These are phyloP conservation scores for Galbula dea DNA, from an alignment of 2,113 vertebrate species.

Conservation along the genomic window DNA sequence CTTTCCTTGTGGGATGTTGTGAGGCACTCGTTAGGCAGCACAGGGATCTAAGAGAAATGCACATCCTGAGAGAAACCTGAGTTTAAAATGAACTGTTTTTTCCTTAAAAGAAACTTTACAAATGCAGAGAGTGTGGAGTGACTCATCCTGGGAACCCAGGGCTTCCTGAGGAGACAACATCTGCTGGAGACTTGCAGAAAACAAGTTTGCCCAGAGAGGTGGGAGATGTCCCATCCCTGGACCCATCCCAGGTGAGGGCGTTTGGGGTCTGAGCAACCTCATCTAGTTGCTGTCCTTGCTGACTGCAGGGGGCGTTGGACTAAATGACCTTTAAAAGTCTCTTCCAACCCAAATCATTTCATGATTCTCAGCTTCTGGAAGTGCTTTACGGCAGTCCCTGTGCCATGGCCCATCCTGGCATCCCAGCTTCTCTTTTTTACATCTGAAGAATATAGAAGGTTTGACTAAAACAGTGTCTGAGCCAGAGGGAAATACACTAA, in stretches of 20 bases:
- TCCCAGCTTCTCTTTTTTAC: background rate
- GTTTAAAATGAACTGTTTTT: no score
- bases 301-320: no score
- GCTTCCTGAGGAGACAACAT: background rate
- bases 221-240: no score
- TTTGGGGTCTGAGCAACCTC: no score
- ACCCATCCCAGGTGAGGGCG: no score
- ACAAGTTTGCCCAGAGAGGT: no score
- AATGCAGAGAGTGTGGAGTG: background rate
- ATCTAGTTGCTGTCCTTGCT: no score
- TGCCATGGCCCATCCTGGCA: no score
- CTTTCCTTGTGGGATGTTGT: accelerated
- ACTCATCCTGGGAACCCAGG: background rate
- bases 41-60: background rate
- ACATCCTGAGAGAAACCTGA: background rate
- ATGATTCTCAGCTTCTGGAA: no score
- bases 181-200: background rate
- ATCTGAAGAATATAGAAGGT: background rate
- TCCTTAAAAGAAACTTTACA: accelerated
- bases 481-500: background rate
- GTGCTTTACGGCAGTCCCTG: no score
- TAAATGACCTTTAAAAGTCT: no score
- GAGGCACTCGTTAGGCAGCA: background rate
- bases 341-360: no score
- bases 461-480: background rate